Conservation (phyloP, 2,888 invertebrate species). For the Cloeon dipterum region DNA sequence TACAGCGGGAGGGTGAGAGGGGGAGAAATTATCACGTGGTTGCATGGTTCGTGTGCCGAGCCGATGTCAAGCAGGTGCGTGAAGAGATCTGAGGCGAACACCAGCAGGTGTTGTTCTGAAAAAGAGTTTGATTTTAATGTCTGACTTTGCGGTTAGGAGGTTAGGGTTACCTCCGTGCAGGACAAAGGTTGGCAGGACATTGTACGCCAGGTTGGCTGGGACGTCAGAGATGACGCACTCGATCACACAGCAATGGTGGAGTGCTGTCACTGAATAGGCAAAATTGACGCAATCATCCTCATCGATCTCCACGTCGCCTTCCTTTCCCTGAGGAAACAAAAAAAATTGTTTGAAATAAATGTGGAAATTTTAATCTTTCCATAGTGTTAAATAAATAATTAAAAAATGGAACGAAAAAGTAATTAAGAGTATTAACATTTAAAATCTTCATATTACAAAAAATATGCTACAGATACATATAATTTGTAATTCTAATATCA, state of each 20-base stretch:
- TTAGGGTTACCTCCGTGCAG: constrained; percentile 41
- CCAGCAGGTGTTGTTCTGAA: constrained; percentile 54
- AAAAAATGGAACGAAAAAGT: no score
- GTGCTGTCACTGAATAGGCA: constrained; percentile 59
- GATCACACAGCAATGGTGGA: constrained; percentile 64
- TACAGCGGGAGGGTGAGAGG: constrained; percentile 1
- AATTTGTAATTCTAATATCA: no score
- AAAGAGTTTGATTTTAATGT: constrained; percentile 9
- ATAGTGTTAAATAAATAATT: constrained; percentile 7
- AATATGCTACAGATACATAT: no score
- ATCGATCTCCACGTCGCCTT: no score
- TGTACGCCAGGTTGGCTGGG: constrained; percentile 53
- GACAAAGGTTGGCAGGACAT: constrained; percentile 52
- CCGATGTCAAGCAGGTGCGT: constrained; percentile 70
- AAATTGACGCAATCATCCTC: constrained; percentile 36
- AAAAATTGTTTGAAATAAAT: neutral
- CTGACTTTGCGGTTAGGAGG: neutral
- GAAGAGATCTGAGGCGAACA: constrained; percentile 63
- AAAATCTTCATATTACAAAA: no score
- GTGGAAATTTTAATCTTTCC: constrained; percentile 3
- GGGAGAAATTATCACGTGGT: constrained; percentile 7
- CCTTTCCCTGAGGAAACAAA: no score
- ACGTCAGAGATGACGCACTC: constrained; percentile 64
- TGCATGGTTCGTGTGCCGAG: constrained; percentile 54
- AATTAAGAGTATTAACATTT: no score